Conservation (phyloP, 2,888 invertebrate genomes). For the Unio pictorum region DNA sequence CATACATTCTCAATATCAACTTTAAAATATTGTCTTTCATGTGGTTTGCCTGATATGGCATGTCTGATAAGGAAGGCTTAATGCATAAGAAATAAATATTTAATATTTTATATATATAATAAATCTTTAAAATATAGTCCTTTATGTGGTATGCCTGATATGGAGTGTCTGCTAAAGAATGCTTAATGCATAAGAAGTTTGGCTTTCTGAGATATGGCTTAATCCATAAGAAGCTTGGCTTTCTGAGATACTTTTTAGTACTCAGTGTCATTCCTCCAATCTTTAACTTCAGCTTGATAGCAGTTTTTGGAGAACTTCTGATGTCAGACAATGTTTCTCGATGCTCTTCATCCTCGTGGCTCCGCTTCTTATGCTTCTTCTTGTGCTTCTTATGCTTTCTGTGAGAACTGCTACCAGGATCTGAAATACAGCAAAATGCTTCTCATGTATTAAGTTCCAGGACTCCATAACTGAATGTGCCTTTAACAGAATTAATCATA, state of each 20-base stretch:
- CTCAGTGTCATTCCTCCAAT: slow-evolving; percentile 65
- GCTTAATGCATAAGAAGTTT: background rate
- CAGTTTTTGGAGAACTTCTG: slow-evolving; percentile 47
- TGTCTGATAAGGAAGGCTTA: background rate
- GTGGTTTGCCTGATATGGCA: background rate
- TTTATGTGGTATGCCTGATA: background rate
- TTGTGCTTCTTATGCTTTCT: slow-evolving; percentile 66
- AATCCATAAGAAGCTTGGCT: background rate
- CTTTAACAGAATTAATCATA: too few species aligned
- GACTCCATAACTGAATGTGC: too few species aligned
- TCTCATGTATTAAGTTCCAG: too few species aligned
- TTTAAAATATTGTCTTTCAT: too few species aligned
- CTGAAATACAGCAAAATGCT: too few species aligned
- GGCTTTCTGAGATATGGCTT: too few species aligned
- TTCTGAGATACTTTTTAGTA: slow-evolving; percentile 59
- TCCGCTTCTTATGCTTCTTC: slow-evolving; percentile 60
- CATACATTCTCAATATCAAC: too few species aligned
- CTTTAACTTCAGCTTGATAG: slow-evolving; percentile 66
- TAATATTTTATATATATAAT: too few species aligned
- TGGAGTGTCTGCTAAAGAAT: background rate
- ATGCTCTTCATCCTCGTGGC: slow-evolving; percentile 37
- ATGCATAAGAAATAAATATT: background rate
- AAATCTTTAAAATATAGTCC: too few species aligned
- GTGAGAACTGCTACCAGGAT: slow-evolving; percentile 14
- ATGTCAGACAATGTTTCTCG: slow-evolving; percentile 13